phyloP scores from a whole-genome alignment of 2,888 invertebrate genomes.

The Cristatella mucedo region DNA sequence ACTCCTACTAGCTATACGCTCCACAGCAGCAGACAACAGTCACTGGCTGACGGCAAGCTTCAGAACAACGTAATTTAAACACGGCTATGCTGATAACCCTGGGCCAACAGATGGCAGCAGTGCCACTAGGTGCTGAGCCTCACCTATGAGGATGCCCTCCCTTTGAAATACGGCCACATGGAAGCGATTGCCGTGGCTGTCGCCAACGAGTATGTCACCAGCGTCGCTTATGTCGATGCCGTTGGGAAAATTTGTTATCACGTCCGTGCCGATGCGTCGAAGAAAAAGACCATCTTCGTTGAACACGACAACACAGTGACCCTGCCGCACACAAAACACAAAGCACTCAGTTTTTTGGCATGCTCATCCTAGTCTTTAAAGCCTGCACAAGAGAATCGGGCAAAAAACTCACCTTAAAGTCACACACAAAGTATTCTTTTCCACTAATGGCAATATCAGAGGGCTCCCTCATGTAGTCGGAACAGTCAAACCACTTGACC shows the following conservation, averaged over 20 bases:
- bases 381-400: neutral
- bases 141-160: conserved; percentile 48
- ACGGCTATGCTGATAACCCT: conserved; percentile 48
- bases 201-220: conserved; percentile 86
- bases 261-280: conserved; percentile 83
- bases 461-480: conserved; percentile 90
- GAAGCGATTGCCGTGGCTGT: conserved; percentile 91
- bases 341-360: too few relatives aligned
- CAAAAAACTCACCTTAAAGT: conserved; percentile 53
- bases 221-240: conserved; percentile 94
- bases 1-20: too few relatives aligned
- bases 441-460: conserved; percentile 90
- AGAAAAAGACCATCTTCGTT: conserved; percentile 75
- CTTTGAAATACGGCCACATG: conserved; percentile 87
- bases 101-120: conserved; percentile 34
- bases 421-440: conserved; percentile 75
- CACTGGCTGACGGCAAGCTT: neutral
- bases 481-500: conserved; percentile 90
- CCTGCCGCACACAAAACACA: too few relatives aligned
- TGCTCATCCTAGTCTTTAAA: neutral
- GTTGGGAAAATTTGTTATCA: conserved; percentile 88
- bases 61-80: neutral
- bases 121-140: too few relatives aligned
- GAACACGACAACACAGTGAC: conserved; percentile 80
- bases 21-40: too few relatives aligned